Conservation (phyloP, 1,140 invertebrate genomes). For the Drosophila orosa region DNA sequence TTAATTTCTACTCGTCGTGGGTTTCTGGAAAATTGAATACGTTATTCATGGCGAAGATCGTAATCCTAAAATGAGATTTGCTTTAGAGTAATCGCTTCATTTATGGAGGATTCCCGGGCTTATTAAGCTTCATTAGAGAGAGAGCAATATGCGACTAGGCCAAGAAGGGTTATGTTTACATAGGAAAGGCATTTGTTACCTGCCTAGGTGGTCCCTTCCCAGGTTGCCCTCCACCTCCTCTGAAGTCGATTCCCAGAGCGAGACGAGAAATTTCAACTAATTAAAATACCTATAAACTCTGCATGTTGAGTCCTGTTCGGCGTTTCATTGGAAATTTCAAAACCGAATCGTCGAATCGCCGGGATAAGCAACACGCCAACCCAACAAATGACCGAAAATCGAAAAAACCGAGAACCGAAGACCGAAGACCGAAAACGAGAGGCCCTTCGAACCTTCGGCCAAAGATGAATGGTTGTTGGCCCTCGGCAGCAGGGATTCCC, state of each 20-base stretch:
- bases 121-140: conserved; percentile 75
- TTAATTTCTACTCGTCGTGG: conserved; percentile 34
- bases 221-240: background rate
- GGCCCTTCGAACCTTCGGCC: conserved; percentile 67
- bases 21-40: conserved; percentile 66
- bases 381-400: conserved; percentile 46
- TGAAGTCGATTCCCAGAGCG: conserved; percentile 11
- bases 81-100: conserved; percentile 71
- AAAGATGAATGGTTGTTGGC: conserved; percentile 77
- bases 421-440: conserved; percentile 34
- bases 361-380: conserved; percentile 79
- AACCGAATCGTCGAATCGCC: conserved; percentile 30
- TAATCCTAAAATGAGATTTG: conserved; percentile 58
- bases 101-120: conserved; percentile 68
- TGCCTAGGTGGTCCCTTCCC: conserved; percentile 56
- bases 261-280: conserved; percentile 67
- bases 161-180: conserved; percentile 50
- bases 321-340: conserved; percentile 76
- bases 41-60: conserved; percentile 51
- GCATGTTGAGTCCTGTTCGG: conserved; percentile 72
- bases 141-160: conserved; percentile 10
- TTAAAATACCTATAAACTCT: conserved; percentile 78
- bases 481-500: conserved; percentile 42
- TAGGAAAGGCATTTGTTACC: conserved; percentile 37
- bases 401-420: conserved; percentile 28